These are phyloP conservation scores for Hermaeophaga mercurialis DNA, from an alignment of 2,888 invertebrate species.

Conservation along the genomic window DNA sequence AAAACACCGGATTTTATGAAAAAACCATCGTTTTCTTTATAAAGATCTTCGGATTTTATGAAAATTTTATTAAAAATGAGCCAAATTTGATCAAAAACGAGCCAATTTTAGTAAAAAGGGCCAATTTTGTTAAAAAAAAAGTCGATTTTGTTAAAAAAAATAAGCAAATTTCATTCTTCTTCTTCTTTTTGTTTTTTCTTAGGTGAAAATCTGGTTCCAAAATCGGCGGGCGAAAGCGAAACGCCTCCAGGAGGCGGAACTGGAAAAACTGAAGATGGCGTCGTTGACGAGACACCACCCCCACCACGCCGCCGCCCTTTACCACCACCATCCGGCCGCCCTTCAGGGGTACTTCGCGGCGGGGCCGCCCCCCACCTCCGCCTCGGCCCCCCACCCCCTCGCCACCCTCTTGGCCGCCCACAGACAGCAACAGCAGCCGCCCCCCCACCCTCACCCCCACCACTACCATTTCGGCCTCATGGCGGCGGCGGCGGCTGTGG, in stretches of 20 bases:
- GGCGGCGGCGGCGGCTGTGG: too few species aligned
- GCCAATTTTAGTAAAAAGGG: too few species aligned
- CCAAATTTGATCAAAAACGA: too few species aligned
- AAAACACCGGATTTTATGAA: too few species aligned
- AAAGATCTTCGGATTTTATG: too few species aligned
- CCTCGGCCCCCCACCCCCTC: conserved; percentile 58
- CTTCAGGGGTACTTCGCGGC: conserved; percentile 69
- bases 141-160: too few species aligned
- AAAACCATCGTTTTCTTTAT: too few species aligned
- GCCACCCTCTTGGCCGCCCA: conserved; percentile 58
- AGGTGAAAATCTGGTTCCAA: conserved; percentile 94
- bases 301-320: conserved; percentile 64
- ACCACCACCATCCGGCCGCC: conserved; percentile 63
- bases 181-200: conserved; percentile 50
- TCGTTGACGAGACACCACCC: conserved; percentile 68
- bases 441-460: conserved; percentile 59
- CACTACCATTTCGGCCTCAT: too few species aligned
- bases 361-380: conserved; percentile 64
- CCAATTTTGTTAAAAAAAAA: too few species aligned
- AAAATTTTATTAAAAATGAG: too few species aligned
- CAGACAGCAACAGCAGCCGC: conserved; percentile 56
- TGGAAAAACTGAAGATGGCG: conserved; percentile 92
- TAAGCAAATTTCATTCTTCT: too few species aligned
- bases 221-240: conserved; percentile 96
- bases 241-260: conserved; percentile 95